Evolutionary conservation across 2,113 vertebrate genomes (phyloP).

Genomic region (Vulpes ferrilata): DNA sequence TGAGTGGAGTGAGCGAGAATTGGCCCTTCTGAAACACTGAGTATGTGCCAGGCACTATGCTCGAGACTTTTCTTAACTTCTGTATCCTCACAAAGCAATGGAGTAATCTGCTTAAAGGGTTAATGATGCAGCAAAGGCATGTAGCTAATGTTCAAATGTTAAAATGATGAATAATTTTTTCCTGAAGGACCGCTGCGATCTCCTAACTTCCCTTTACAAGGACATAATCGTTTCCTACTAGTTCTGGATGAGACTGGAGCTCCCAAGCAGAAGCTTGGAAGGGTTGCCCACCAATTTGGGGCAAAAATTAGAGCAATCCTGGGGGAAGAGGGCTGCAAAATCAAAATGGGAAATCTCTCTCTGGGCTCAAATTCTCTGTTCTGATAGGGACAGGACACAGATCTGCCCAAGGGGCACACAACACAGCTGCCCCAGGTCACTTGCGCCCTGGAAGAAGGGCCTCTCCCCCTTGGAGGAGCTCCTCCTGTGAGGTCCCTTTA

Average conservation of each 20-base stretch:
- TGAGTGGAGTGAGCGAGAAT: background rate
- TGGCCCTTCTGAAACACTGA: background rate
- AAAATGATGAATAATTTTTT: background rate
- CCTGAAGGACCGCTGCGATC: background rate
- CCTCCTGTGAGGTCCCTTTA: background rate
- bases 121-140: too few relatives aligned
- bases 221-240: background rate
- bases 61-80: rapidly evolving
- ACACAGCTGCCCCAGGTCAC: background rate
- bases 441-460: rapidly evolving
- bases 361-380: background rate
- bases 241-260: slow-evolving; percentile 9
- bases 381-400: background rate
- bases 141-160: background rate
- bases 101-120: too few relatives aligned
- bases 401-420: background rate
- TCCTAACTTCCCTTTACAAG: background rate
- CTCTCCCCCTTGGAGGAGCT: background rate
- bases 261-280: background rate
- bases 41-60: background rate
- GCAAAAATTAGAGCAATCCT: background rate
- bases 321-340: background rate
- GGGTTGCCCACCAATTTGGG: background rate
- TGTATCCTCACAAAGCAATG: background rate
- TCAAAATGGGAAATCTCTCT: background rate